Evolutionary conservation across 2,113 vertebrate species (phyloP).

Genomic region (Toxostoma redivivum): DNA sequence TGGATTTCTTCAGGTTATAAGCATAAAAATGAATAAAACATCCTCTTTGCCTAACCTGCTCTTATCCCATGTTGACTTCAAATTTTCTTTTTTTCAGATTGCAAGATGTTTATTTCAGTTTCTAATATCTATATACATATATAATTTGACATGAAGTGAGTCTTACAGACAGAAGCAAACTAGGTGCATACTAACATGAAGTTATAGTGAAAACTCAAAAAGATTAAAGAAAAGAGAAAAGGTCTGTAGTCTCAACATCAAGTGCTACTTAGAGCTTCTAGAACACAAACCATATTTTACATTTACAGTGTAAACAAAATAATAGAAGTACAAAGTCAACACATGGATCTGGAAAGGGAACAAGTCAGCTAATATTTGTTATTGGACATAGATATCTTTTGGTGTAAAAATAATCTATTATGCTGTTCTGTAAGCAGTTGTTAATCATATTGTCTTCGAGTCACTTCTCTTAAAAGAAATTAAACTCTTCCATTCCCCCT

Average conservation of each 20-base stretch:
- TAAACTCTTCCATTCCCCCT: neutral
- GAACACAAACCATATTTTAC: neutral
- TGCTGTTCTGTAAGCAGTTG: neutral
- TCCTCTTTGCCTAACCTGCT: neutral
- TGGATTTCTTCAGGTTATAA: neutral
- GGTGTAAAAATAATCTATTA: neutral
- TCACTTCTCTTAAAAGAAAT: neutral
- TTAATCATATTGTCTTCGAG: neutral
- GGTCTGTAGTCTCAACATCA: neutral
- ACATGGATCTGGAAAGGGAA: neutral
- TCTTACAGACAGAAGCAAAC: neutral
- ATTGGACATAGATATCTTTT: neutral
- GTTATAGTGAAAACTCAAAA: neutral
- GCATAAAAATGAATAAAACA: neutral
- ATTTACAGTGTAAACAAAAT: neutral
- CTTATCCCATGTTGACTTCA: accelerated
- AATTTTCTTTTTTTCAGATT: neutral
- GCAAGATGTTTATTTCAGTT: neutral
- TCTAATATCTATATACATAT: neutral
- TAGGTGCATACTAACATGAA: neutral
- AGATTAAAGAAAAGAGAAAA: neutral
- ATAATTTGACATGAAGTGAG: neutral
- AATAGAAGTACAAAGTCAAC: neutral
- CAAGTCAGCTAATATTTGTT: neutral
- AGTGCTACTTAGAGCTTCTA: neutral